phyloP scores from a whole-genome alignment of 2,888 invertebrate species.

The Drosophila koepferae region DNA sequence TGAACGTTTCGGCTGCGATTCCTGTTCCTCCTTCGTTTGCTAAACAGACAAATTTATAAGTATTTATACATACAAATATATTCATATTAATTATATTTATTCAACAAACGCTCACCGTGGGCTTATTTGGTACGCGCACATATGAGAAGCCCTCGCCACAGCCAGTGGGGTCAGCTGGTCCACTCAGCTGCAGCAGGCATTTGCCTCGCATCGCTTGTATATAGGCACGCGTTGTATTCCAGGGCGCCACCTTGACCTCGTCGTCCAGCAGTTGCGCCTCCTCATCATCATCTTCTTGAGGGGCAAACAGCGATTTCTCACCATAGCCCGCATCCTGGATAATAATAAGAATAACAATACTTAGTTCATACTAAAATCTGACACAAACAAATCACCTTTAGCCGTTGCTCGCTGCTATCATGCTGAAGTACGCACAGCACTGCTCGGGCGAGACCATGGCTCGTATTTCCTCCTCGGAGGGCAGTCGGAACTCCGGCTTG shows the following conservation, averaged over 20 bases:
- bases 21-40: slow-evolving; percentile 94
- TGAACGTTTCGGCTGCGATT: slow-evolving; percentile 95
- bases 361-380: not conserved
- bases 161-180: slow-evolving; percentile 97
- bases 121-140: slow-evolving; percentile 98
- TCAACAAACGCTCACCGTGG: slow-evolving; percentile 87
- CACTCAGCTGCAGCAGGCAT: slow-evolving; percentile 97
- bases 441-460: slow-evolving; percentile 99
- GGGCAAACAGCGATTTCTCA: slow-evolving; percentile 98
- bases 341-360: not conserved
- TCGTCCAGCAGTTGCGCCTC: slow-evolving; percentile 98
- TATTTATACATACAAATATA: not conserved
- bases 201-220: slow-evolving; percentile 99
- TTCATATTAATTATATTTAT: not conserved
- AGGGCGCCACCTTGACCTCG: slow-evolving; percentile 98
- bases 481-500: slow-evolving; percentile 96
- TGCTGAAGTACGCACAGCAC: slow-evolving; percentile 98
- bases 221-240: slow-evolving; percentile 99
- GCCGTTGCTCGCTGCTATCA: slow-evolving; percentile 97
- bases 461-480: slow-evolving; percentile 98
- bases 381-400: slow-evolving; percentile 87
- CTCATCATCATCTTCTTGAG: slow-evolving; percentile 98
- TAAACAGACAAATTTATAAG: slow-evolving; percentile 57
- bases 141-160: slow-evolving; percentile 99
- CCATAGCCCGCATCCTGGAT: slow-evolving; percentile 94